Evolutionary conservation across 2,797 vertebrate genomes (phyloP).

Genomic region (Kryptolebias ocellatus): DNA sequence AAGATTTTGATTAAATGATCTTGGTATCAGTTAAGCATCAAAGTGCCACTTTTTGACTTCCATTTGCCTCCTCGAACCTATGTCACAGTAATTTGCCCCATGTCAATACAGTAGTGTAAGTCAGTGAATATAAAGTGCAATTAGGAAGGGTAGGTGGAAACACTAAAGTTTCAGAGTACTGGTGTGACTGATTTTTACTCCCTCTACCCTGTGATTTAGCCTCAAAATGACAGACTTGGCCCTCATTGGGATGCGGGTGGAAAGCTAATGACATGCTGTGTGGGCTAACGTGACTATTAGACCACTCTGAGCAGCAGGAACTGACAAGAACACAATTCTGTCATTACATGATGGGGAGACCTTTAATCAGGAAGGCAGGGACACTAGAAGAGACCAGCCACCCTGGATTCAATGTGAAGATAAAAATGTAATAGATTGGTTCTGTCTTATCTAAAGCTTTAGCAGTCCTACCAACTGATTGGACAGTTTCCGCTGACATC

Average conservation of each 20-base stretch:
- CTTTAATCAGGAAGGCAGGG: constrained; percentile 81
- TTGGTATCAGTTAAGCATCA: constrained; percentile 52
- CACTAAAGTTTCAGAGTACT: constrained; percentile 55
- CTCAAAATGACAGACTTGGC: constrained; percentile 78
- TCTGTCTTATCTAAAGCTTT: constrained; percentile 4
- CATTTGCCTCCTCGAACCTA: constrained; percentile 49
- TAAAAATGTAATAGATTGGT: constrained; percentile 25
- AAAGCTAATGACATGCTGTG: constrained; percentile 80
- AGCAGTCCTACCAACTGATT: not conserved
- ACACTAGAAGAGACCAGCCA: constrained; percentile 39
- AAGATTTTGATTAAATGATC: constrained; percentile 61
- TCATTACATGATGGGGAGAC: constrained; percentile 79
- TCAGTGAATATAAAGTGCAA: constrained; percentile 58
- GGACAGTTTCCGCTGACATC: not conserved
- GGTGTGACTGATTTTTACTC: constrained; percentile 68
- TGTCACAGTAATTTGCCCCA: constrained; percentile 47
- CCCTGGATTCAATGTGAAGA: constrained; percentile 33
- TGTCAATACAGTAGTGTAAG: constrained; percentile 60
- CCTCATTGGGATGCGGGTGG: constrained; percentile 72
- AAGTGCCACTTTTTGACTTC: constrained; percentile 49
- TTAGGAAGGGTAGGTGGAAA: constrained; percentile 53
- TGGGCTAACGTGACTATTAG: constrained; percentile 83
- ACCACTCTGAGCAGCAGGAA: constrained; percentile 77
- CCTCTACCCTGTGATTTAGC: constrained; percentile 79
- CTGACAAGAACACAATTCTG: constrained; percentile 79